Evolutionary conservation across 2,888 invertebrate genomes (phyloP), one percentile per base, ranked within the genome.

Genomic region (Cataglyphis cursor): DNA sequence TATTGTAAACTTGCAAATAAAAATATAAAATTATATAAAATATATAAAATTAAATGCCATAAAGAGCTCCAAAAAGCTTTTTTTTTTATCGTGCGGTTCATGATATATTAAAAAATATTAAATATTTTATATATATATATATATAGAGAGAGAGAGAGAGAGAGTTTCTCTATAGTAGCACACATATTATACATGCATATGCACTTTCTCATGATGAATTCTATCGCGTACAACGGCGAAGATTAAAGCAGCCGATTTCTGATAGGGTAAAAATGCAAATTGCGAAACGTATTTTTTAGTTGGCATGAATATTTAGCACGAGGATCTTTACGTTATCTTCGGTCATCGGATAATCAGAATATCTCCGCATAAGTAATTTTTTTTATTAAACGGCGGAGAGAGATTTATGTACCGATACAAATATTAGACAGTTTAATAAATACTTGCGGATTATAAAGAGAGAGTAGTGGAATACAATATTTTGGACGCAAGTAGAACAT

Each of bases 321-420:
- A 51, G 54, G 68, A 82, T 86, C 75, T 84, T 70, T 81, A 41
- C 62, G 68, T 86, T 82, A 88, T 88, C 87, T 54, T 44, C 21
- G 70, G 82, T 81, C 64, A 62, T 3, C 12, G 1, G 15, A 65
- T 38, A 21, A 51, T 65, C 8, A n/a, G 24, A 38, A 28, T 57
- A n/a, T 15, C 10, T 12, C n/a, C 0, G 28, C 28, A 35, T 12
- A 9, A 75, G 6, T 24, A 65, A 12, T 21, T 74, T 51, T 51
- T 51, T 62, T 51, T 12, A 48, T 65, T 24, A 65, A 75, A 62
- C 3, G 24, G 6, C 18, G 18, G 3, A 1, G 54, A 21, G 4
- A 21, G 57, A 31, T 9, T 15, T 18, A 31, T 18, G 28, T 18
- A 61, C 6, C 28, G 18, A 28, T 31, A 18, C 3, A 61, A 59